Conservation (phyloP, 64 coral and sea anemone species). For the Actinia equina region DNA sequence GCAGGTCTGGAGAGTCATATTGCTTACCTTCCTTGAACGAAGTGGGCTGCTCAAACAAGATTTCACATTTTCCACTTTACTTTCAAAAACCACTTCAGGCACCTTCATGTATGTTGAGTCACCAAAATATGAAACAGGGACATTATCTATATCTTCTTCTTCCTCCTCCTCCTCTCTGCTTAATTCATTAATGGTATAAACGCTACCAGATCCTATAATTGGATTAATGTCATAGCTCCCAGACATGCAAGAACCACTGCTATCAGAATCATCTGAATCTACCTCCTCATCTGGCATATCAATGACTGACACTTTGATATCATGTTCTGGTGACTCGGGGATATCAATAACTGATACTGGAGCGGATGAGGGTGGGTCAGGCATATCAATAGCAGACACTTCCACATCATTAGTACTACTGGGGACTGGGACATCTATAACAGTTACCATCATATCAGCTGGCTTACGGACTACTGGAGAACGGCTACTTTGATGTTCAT, state of each 20-base stretch:
- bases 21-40: slow-evolving; percentile 65
- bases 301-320: slow-evolving; percentile 54
- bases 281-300: slow-evolving; percentile 38
- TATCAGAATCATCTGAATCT: slow-evolving; percentile 63
- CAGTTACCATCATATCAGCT: slow-evolving; percentile 28
- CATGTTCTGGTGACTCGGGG: slow-evolving; percentile 50
- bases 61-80: slow-evolving; percentile 43
- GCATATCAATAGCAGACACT: slow-evolving; percentile 59
- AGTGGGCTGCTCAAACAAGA: slow-evolving; percentile 47
- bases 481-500: background rate
- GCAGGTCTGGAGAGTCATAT: background rate
- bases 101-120: slow-evolving; percentile 16
- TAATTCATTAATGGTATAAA: slow-evolving; percentile 4
- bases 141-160: slow-evolving; percentile 40
- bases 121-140: slow-evolving; percentile 47
- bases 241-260: slow-evolving; percentile 39
- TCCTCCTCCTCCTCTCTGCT: slow-evolving; percentile 43
- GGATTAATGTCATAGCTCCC: slow-evolving; percentile 81
- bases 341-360: slow-evolving; percentile 85
- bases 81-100: slow-evolving; percentile 75
- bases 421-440: slow-evolving; percentile 39
- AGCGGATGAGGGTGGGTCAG: slow-evolving; percentile 26
- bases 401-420: slow-evolving; percentile 39
- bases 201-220: background rate
- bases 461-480: background rate